Base-by-base conservation (phyloP, 2,113 vertebrate genomes). In the Pithys albifrons region DNA sequence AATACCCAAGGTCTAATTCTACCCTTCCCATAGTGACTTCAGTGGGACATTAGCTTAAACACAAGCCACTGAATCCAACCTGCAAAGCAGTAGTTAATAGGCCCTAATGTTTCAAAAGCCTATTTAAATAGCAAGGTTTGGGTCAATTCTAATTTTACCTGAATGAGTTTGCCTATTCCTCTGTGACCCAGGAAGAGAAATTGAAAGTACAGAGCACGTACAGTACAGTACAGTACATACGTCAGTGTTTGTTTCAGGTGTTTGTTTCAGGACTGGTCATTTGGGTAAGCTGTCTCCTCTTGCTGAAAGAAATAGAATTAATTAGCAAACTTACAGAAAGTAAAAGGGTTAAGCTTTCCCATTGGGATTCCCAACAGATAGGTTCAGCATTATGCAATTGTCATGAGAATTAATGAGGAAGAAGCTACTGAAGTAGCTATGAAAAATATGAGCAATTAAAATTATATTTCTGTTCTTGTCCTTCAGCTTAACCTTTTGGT, bases 341-440 rank as follows among this genome's bases (percentile, higher is more conserved):
- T 85, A 95, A 80, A 96, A 96, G 93, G 91, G 94, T 97, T 97
- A 96, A 96, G 72, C 28, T n/a, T 90, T 78, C 45, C 85, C 61
- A 92, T 74, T 61, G 64, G 83, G 59, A 84, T 93, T 91, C 69
- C 71, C 76, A 83, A 75, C 83, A 76, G 61, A 85, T 37, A 90
- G 67, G 57, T 88, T 94, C 75, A 84, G 85, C 59, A 64, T 72
- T 92, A 91, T 74, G 55, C 72, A 94, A 95, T 57, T 94, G 75
- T 88, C 82, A 75, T 78, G 92, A 96, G 92, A 91, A 96, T 94
- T 91, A 67, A 80, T 71, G 64, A 96, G 55, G 51, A 41, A 77
- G 46, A 93, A 91, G 2, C 22, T 90, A 33, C 79, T 43, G 35
- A 55, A 79, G 45, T 71, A 84, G 75, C 69, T 58, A 80, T 64